Conservation (phyloP, 2,797 vertebrate genomes). For the Chelon labrosus region DNA sequence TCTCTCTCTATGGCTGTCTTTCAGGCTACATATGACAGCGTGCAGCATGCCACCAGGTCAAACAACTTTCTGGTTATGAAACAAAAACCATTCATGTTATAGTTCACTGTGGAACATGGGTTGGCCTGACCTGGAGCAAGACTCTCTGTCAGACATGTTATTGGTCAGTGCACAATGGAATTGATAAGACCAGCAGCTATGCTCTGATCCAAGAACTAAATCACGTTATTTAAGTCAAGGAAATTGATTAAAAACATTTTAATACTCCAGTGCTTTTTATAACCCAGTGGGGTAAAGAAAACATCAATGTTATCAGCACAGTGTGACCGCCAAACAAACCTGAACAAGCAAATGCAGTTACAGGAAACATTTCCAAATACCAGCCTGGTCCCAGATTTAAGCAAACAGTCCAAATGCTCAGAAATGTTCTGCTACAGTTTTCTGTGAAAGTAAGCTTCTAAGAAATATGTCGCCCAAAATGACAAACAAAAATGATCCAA, state of each 20-base stretch:
- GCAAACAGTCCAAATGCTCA: slow-evolving; percentile 73
- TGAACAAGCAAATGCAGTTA: slow-evolving; percentile 63
- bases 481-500: slow-evolving; percentile 47
- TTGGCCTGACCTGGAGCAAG: neutral
- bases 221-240: neutral
- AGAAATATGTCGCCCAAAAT: slow-evolving; percentile 60
- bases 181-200: neutral
- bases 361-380: slow-evolving; percentile 72
- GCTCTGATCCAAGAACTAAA: neutral
- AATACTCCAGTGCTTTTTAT: slow-evolving; percentile 17
- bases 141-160: slow-evolving; percentile 8
- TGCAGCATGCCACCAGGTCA: no score
- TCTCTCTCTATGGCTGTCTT: no score
- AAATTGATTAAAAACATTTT: slow-evolving; percentile 28
- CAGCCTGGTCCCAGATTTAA: slow-evolving; percentile 60
- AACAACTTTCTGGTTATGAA: no score
- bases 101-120: no score
- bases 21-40: no score
- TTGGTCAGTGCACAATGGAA: slow-evolving; percentile 15
- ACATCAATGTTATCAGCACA: slow-evolving; percentile 64
- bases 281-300: slow-evolving; percentile 33
- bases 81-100: no score
- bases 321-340: slow-evolving; percentile 69
- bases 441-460: slow-evolving; percentile 74
- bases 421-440: slow-evolving; percentile 57